Evolutionary conservation across 2,888 invertebrate species (phyloP).

Genomic region (Oscheius myriophilus): DNA sequence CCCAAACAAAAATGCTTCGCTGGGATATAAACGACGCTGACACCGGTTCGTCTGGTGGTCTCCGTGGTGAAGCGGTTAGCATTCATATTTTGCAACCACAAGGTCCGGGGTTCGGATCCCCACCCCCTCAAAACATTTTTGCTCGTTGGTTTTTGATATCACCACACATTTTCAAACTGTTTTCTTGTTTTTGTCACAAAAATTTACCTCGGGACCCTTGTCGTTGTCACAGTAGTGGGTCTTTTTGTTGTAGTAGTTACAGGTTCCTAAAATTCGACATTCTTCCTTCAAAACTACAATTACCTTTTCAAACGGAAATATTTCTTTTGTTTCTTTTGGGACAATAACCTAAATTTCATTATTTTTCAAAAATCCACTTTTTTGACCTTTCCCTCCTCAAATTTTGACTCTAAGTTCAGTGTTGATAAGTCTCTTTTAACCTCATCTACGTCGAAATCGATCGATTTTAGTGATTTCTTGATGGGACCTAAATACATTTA

Average conservation of each 20-base stretch:
- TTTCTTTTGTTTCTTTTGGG: background rate
- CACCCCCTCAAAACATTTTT: no score
- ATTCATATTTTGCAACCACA: no score
- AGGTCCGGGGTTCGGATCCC: no score
- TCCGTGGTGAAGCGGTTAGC: no score
- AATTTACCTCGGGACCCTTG: background rate
- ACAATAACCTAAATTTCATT: constrained; percentile 1
- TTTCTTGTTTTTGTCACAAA: no score
- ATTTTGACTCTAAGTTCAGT: background rate
- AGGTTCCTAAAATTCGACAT: background rate
- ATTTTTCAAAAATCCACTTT: background rate
- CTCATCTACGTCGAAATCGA: background rate
- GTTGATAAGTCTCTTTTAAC: constrained; percentile 16
- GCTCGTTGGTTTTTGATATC: no score
- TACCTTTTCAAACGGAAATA: background rate
- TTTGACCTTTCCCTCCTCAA: constrained; percentile 9
- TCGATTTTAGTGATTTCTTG: background rate
- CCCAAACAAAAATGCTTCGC: no score
- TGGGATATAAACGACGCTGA: no score
- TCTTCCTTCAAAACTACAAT: background rate
- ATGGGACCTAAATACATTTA: background rate
- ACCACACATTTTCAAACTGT: no score
- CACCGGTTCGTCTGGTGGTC: no score
- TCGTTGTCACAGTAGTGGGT: background rate
- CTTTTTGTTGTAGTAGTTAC: background rate